Percentiles rank a stretch among this genome's conserved stretches.
Conservation (phyloP, 2,113 vertebrate species). For the Oncorhynchus masou region DNA sequence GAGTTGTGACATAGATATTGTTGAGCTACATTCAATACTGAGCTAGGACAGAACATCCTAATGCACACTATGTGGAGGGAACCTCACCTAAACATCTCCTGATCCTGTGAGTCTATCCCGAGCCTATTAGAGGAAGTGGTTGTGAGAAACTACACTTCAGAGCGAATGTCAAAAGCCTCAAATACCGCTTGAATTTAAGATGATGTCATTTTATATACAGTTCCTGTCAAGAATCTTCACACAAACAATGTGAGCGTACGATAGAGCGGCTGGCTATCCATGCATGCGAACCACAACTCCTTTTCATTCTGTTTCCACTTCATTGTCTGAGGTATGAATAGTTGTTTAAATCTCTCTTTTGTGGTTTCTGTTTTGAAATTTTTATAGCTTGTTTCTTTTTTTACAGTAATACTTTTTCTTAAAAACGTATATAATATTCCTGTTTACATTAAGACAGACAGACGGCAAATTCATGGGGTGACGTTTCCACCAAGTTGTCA, state of each 20-base stretch:
- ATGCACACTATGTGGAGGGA: neutral
- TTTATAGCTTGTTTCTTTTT: neutral
- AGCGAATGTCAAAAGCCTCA: neutral
- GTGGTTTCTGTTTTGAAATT: conserved; percentile 22
- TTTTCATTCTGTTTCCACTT: conserved; percentile 33
- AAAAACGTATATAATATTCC: conserved; percentile 36
- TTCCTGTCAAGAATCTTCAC: neutral
- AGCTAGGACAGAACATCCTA: neutral
- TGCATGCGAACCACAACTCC: conserved; percentile 16
- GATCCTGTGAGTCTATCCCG: neutral
- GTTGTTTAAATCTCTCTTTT: conserved; percentile 24
- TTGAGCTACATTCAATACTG: neutral
- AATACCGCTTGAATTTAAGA: neutral
- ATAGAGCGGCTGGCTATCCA: neutral
- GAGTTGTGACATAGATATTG: neutral
- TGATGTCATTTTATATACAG: neutral
- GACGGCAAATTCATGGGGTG: conserved; percentile 37
- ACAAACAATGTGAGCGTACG: neutral
- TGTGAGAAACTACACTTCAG: neutral
- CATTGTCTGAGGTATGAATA: conserved; percentile 40
- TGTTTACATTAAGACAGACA: conserved; percentile 37
- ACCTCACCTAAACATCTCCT: neutral
- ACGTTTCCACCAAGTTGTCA: conserved; percentile 1
- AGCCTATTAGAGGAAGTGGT: neutral
- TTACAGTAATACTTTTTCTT: conserved; percentile 14